Evolutionary conservation across 2,888 invertebrate genomes (phyloP), one percentile per base, ranked within the genome.

Genomic region (Mimas tiliae): DNA sequence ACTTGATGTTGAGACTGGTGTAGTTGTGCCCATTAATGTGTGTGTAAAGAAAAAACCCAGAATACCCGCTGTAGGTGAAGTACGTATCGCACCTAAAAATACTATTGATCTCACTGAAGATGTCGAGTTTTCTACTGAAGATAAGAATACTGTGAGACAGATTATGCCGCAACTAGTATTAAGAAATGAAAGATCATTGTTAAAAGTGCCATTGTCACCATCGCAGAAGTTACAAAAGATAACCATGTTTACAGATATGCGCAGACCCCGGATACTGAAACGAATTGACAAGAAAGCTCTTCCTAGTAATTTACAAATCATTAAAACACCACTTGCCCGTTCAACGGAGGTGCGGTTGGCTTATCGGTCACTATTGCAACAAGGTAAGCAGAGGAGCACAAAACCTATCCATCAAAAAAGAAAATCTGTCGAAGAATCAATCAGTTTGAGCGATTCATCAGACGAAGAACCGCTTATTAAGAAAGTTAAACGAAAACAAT

Each of bases 391-490:
- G 64, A 42, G 62, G 69, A 65, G 11, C 1, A 11, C 19, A 16
- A 42, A 68, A 67, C 45, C 55, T 65, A 3, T 38, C n/a, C 38
- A 38, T 16, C 19, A 16, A 11, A 58, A 58, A 42, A 58, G 42
- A 42, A 38, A 58, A 38, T 0, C 6, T 12, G 42, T 19, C 11
- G 16, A 16, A 14, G 27, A 64, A 63, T 64, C 64, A 63, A 70
- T 68, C 48, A 69, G 70, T 55, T 66, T 38, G 34, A 48, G 65
- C 70, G 8, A 72, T 73, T 84, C 87, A 0, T 90, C 89, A 1
- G 91, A 92, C 63, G 90, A 92, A 34, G 93, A 93, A 70, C 91
- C 92, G 0, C 69, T 92, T 33, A 82, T 89, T 1, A 81, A 81
- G 51, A 84, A 81, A 72, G 83, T 77, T 6, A 87, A 81, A 71